Conservation (phyloP, 2,797 vertebrate genomes). For the Aulostomus chinensis region DNA sequence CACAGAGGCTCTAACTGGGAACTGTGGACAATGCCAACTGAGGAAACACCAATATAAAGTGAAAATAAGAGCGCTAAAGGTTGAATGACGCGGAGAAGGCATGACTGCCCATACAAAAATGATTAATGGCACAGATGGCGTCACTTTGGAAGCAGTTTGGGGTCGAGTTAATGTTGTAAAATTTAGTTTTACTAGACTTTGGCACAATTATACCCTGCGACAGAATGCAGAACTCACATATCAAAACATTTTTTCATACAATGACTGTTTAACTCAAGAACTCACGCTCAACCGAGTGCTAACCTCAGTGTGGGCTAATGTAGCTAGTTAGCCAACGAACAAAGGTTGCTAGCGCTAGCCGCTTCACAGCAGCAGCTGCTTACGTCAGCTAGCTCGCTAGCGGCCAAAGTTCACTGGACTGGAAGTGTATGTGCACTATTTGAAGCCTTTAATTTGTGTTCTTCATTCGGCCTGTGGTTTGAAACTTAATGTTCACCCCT, state of each 20-base stretch:
- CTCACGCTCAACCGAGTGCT: not conserved
- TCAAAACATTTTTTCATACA: too few species aligned
- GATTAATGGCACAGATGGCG: not conserved
- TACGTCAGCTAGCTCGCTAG: constrained; percentile 23
- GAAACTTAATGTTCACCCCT: accelerated
- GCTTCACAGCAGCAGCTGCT: constrained; percentile 41
- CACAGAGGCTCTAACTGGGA: too few species aligned
- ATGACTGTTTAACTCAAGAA: not conserved
- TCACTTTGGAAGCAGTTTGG: not conserved
- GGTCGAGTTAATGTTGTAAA: too few species aligned
- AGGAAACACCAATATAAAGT: not conserved
- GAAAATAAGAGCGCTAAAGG: not conserved
- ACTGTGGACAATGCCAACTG: not conserved
- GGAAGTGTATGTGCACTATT: not conserved
- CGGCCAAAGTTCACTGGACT: constrained; percentile 10
- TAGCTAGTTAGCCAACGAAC: constrained; percentile 72
- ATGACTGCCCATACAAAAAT: too few species aligned
- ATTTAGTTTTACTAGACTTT: too few species aligned
- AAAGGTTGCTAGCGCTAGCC: constrained; percentile 76
- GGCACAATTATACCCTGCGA: too few species aligned
- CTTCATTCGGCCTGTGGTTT: not conserved
- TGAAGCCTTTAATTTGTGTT: accelerated
- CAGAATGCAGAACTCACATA: too few species aligned
- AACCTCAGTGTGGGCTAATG: constrained; percentile 1
- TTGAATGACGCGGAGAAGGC: too few species aligned